Evolutionary conservation across 92 coral and sea anemone species (phyloP), one percentile per base, ranked within the genome.

Genomic region (Hydrozoanthus gracilis): DNA sequence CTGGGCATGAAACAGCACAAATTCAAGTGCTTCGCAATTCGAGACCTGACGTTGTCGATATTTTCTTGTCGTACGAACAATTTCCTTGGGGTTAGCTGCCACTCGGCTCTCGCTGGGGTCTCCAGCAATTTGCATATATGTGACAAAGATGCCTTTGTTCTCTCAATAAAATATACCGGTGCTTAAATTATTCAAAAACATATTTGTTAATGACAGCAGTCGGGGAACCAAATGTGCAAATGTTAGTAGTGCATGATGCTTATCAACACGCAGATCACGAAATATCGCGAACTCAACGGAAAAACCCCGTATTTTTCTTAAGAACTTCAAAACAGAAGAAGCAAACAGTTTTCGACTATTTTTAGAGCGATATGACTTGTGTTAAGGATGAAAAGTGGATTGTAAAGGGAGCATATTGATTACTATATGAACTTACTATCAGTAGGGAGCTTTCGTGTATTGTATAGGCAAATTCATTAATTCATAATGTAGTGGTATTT

Each of bases 401-500:
- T 4, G 74, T 64, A 80, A 80, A 80, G 55, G n/a, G 4, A 52
- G 69, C 74, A 79, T 79, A 79, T 80, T 80, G 61, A 80, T 80
- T 80, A 48, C 74, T 66, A 17, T 70, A 47, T 49, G 74, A 60
- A 6, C 56, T 61, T 48, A 13, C 3, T 17, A 80, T 9, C 85
- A 67, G 74, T 65, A n/a, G 85, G 85, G 73, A 2, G 85, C 85
- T 80, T 65, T 12, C 47, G 48, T 80, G 73, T 49, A 65, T 80
- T 80, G 73, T 80, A 80, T 64, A 80, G 85, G 85, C 85, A 80
- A 80, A 80, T 80, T 80, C 74, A 80, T 80, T 80, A 80, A 80
- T 80, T 74, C 47, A 80, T 80, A 80, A 80, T 80, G 85, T 27
- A 80, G 85, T 11, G 85, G 73, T 80, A 80, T 80, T 80, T 66